Evolutionary conservation across 1,140 invertebrate genomes (phyloP).

Genomic region (Brachionus koreanus): DNA sequence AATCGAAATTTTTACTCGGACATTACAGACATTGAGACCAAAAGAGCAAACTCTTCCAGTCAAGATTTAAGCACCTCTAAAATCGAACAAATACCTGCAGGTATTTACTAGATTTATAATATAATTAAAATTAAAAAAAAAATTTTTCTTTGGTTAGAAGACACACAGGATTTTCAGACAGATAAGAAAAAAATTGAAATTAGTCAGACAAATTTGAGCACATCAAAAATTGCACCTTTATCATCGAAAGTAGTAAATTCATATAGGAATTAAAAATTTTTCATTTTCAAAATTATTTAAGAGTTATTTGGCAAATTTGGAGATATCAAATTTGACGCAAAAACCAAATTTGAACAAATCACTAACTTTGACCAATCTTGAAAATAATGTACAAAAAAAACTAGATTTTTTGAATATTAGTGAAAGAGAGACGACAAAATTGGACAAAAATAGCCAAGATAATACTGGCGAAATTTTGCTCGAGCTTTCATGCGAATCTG

Average conservation of each 20-base stretch:
- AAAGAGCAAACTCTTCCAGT: constrained; percentile 3
- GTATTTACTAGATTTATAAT: not conserved
- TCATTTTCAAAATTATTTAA: not conserved
- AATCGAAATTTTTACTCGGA: not conserved
- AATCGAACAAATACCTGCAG: constrained; percentile 15
- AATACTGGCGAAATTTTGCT: constrained; percentile 23
- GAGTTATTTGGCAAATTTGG: not conserved
- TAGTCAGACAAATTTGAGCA: not conserved
- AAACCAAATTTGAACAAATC: not conserved
- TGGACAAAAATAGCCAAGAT: not conserved
- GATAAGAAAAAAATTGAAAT: not conserved
- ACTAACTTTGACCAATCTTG: not conserved
- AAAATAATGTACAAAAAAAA: constrained; percentile 20
- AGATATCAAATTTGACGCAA: not conserved
- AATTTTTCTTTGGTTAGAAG: constrained; percentile 7
- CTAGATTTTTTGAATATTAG: not conserved
- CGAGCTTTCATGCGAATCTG: constrained; percentile 10
- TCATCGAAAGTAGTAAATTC: not conserved
- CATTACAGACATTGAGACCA: constrained; percentile 10
- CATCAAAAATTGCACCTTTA: not conserved
- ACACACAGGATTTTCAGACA: not conserved
- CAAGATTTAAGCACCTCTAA: not conserved
- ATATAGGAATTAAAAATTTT: not conserved
- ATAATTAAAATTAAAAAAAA: not conserved
- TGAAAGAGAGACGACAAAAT: not conserved